Base-by-base conservation (phyloP, 2,888 invertebrate genomes). In the Mycogona germanica region DNA sequence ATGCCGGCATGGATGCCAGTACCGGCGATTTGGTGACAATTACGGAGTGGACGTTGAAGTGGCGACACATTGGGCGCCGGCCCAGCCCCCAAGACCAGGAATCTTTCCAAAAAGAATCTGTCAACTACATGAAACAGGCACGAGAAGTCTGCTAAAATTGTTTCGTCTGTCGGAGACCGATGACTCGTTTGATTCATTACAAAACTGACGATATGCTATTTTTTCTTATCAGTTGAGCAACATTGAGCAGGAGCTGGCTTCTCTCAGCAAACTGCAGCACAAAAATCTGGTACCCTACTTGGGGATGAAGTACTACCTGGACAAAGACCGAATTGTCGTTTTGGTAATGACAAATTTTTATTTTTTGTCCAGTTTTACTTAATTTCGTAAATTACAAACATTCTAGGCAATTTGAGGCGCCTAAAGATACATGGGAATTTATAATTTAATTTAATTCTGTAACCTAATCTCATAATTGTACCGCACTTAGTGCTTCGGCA, bases 191-290 rank as follows among this genome's bases (percentile, higher is more conserved):
- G 25, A 28, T 23, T 9, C 26, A 41, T 41, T 41, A 19, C 26
- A 19, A 41, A 14, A 19, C 6, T 19, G 2, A 19, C 7, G 2
- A 23, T 5, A 26, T 25, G 28, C 28, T 26, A 9, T 25, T 28
- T 2, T 44, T 21, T 40, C 35, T 19, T 40, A 29, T 17, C 78
- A 84, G 69, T 67, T 86, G 3, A 72, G 72, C 38, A 75, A 76
- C 57, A 76, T 89, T 47, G 87, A 91, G 62, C 82, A 84, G 65
- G 91, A 91, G 68, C 72, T 89, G 35, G 78, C 79, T 64, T 75
- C 79, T 23, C 73, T 89, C 55, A 74, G 78, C 19, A 78, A 80
- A 61, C 65, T 89, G 2, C 77, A 77, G 64, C 85, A 88, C 67
- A 71, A 75, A 14, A 81, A 84, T 65, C 72, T 92, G 48, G 76